These are phyloP conservation scores for Poecilia wingei DNA, from an alignment of 2,797 vertebrate species.

Conservation along the genomic window DNA sequence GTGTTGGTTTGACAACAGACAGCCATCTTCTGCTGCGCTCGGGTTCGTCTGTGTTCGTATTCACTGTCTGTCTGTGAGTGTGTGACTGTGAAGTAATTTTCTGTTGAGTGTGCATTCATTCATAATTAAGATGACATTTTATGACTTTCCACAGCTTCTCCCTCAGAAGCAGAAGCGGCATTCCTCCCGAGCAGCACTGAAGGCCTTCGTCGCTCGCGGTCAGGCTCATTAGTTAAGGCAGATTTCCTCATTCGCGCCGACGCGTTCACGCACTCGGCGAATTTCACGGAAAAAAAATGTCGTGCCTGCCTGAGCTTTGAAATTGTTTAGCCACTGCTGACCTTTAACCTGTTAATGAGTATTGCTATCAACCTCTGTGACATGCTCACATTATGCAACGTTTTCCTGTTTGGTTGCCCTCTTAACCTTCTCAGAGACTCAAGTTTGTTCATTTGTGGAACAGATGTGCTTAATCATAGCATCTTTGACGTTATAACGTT, in stretches of 20 bases:
- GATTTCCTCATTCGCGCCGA: conserved; percentile 12
- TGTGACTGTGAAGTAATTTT: conserved; percentile 10
- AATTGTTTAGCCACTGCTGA: conserved; percentile 19
- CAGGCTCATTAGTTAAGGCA: conserved; percentile 30
- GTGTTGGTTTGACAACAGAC: neutral
- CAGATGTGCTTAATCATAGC: conserved; percentile 34
- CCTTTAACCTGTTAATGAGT: conserved; percentile 41
- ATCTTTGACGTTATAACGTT: conserved; percentile 36
- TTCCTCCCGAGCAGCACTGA: conserved; percentile 17
- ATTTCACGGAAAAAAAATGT: neutral
- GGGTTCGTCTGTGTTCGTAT: neutral
- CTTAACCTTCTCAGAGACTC: conserved; percentile 34
- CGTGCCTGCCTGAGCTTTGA: conserved; percentile 8
- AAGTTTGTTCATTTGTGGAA: conserved; percentile 23
- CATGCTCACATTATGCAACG: conserved; percentile 17
- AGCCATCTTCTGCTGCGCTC: neutral
- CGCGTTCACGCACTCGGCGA: neutral
- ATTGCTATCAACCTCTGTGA: conserved; percentile 27
- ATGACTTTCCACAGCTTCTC: conserved; percentile 14
- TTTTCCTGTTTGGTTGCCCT: conserved; percentile 28
- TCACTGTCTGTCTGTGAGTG: conserved; percentile 1
- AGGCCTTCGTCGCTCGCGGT: conserved; percentile 26
- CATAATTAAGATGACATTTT: conserved; percentile 38
- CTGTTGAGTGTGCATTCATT: conserved; percentile 11
- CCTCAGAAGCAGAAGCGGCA: conserved; percentile 11